Base-by-base conservation (phyloP, 2,888 invertebrate species). In the Gibbula magus region DNA sequence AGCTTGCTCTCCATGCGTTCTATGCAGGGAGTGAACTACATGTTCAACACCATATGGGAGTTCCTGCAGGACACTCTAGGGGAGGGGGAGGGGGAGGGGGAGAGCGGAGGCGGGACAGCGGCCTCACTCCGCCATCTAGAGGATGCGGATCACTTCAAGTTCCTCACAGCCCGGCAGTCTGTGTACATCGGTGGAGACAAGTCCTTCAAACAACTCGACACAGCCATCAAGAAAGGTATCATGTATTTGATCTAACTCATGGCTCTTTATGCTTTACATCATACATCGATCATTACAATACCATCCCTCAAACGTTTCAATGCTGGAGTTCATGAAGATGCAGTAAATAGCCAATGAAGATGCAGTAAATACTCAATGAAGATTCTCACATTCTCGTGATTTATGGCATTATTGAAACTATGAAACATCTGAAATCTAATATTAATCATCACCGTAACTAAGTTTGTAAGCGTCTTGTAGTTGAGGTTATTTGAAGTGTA, bases 41-140 rank as follows among this genome's bases (percentile, higher is more conserved):
- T 91, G 88, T 91, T 88, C 85, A 85, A 90, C 56, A 84, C 85
- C 16, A 87, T 91, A 2, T 88, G 89, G 89, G 81, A 86, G 75
- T 84, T 87, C 75, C 61, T 90, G 75, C 86, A 83, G 4, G 84
- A 87, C 32, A 85, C 82, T 1, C 75, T 90, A 35, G 79, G 90
- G 35, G 85, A 82, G n/a, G 84, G 86, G 51, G 70, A 81, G 0
- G 54, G 75, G 8, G 29, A 35, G 35, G n/a, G 25, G 10, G 56
- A 56, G 56, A 10, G 25, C 18, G 20, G 20, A 22, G 56, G 25
- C n/a, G 25, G 20, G 45, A 77, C 22, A 1, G 77, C 78, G 53
- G 73, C 78, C 73, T 77, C 85, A 39, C 76, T 79, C 35, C 67
- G 84, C 22, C 84, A 87, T 20, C 81, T 84, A 18, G 75, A 84